A percentile compares a stretch with the other conserved stretches of the same genome.
Conservation (phyloP, 2,888 invertebrate genomes). For the Anodontia alba region DNA sequence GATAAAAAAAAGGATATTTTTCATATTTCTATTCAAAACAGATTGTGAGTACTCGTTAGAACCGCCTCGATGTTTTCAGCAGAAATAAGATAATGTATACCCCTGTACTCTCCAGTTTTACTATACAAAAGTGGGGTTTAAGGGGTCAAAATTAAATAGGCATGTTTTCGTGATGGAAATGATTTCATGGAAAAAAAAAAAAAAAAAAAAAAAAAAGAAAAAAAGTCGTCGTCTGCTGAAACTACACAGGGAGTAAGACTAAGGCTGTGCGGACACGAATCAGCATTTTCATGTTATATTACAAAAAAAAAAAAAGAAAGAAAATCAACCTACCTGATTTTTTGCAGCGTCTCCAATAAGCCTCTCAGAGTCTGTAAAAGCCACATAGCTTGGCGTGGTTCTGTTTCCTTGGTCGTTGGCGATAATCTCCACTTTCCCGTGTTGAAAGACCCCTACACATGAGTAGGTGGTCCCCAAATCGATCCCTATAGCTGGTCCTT, state of each 20-base stretch:
- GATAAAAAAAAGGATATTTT: no score
- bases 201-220: no score
- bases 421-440: conserved; percentile 86
- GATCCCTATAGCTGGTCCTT: conserved; percentile 90
- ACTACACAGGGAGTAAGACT: no score
- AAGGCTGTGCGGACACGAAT: no score
- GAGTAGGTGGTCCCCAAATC: conserved; percentile 95
- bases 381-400: conserved; percentile 91
- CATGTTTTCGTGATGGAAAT: not conserved
- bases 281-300: no score
- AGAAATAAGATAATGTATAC: not conserved
- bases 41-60: no score
- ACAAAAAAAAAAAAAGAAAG: not conserved
- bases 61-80: not conserved
- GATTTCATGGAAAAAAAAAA: no score
- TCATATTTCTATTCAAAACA: no score
- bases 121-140: not conserved
- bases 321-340: conserved; percentile 84
- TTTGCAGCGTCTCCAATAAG: conserved; percentile 86
- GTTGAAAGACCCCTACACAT: conserved; percentile 84
- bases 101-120: not conserved
- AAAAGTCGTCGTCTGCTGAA: no score
- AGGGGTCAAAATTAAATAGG: not conserved
- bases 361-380: conserved; percentile 88
- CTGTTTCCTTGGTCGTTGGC: conserved; percentile 88